Base-by-base conservation (phyloP, 2,888 invertebrate species). In the Tiliacea citrago region DNA sequence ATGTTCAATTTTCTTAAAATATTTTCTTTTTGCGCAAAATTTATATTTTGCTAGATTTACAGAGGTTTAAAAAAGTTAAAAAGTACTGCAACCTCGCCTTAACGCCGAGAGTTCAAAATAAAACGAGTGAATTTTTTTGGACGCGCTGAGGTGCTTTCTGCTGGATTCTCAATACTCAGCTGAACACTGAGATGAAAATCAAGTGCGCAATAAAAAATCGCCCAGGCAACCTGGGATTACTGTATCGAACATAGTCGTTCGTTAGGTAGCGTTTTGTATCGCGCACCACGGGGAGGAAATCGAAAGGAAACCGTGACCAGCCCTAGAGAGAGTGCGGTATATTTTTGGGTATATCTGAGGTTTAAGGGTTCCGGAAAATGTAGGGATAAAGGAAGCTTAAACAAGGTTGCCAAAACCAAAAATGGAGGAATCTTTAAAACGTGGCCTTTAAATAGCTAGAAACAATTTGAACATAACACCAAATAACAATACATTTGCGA, bases 231-330 rank as follows among this genome's bases (percentile, higher is more conserved):
- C 8, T 57, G 29, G 18, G 29, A 4, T 57, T 29, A 57, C 39
- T 47, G 47, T 63, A 66, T 71, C 62, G 55, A 63, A 68, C 47
- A 53, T 82, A 42, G 62, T 21, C 21, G 42, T 71, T 60, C 53
- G 67, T 63, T 60, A 49, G 51, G 29, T 2, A 60, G 24, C n/a
- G 72, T 49, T 77, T 68, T 45, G 73, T 77, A 82, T 82, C 3
- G 68, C 82, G 42, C 18, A 21, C n/a, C 70, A 71, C 76, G 58
- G 65, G 49, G 24, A 62, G n/a, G 57, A 29, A 53, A 55, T 61
- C 51, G 57, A 62, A 72, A 70, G 62, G 61, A 51, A 35, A 21
- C 81, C 66, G 77, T 77, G 77, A 70, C 60, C 47, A 55, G 49
- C 66, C 61, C 74, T 68, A 13, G 61, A 29, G 55, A 24, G 53